These are phyloP conservation scores for Tachina lurida DNA, from an alignment of 2,888 invertebrate species.

Conservation along the genomic window DNA sequence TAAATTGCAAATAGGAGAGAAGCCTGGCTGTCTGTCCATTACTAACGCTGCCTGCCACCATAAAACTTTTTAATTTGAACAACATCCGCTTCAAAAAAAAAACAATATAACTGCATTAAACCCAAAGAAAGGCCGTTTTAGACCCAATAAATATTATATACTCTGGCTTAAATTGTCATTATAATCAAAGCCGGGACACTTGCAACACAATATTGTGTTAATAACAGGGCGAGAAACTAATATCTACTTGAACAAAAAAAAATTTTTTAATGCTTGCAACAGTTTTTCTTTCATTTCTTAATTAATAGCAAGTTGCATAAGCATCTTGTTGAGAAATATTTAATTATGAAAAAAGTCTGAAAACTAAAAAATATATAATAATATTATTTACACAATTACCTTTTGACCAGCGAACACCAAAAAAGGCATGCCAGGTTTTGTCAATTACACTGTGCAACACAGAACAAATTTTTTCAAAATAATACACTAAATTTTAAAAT, in stretches of 20 bases:
- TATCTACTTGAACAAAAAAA: neutral
- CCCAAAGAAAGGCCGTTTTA: conserved; percentile 23
- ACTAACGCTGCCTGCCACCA: neutral
- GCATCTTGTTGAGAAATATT: conserved; percentile 22
- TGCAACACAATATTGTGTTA: neutral
- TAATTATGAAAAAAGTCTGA: neutral
- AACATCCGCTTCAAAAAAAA: conserved; percentile 34
- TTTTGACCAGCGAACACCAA: too few species aligned
- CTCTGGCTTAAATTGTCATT: conserved; percentile 7
- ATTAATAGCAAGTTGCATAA: neutral
- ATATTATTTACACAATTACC: neutral
- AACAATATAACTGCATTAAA: neutral
- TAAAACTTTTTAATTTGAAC: neutral
- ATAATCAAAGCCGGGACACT: neutral
- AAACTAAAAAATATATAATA: neutral
- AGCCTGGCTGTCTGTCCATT: neutral
- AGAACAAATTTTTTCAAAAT: too few species aligned
- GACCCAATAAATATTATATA: neutral
- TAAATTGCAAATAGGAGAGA: neutral
- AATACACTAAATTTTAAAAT: too few species aligned
- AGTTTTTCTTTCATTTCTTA: neutral
- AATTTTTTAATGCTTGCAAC: neutral
- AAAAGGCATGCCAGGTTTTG: neutral
- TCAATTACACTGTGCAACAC: too few species aligned
- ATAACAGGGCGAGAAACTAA: neutral